These are phyloP conservation scores for Atta colombica DNA, from an alignment of 1,140 invertebrate genomes.

Conservation along the genomic window DNA sequence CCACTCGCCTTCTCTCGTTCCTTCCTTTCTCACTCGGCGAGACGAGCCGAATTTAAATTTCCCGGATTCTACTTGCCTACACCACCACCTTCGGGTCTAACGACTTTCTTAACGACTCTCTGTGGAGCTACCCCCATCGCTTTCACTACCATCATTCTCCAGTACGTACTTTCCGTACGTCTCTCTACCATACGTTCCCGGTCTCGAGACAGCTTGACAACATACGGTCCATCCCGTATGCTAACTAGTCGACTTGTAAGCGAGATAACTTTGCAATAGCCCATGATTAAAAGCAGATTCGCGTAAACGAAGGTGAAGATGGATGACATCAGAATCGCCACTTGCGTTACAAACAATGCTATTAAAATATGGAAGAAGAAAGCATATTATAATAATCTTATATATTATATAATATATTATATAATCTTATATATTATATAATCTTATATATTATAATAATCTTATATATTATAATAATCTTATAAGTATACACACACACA, in stretches of 20 bases:
- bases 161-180: neutral
- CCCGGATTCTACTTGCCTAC: slow-evolving; percentile 65
- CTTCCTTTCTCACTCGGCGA: neutral
- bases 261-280: slow-evolving; percentile 69
- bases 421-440: too few species aligned
- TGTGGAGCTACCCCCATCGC: slow-evolving; percentile 54
- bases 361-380: neutral
- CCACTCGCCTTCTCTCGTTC: slow-evolving; percentile 13
- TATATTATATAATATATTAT: too few species aligned
- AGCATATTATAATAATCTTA: neutral
- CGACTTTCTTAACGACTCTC: slow-evolving; percentile 81
- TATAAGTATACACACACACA: too few species aligned
- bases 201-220: slow-evolving; percentile 66
- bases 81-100: slow-evolving; percentile 67
- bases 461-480: neutral
- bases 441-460: too few species aligned
- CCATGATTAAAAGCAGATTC: slow-evolving; percentile 58
- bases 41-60: slow-evolving; percentile 81
- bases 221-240: slow-evolving; percentile 48
- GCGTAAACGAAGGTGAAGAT: neutral
- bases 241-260: slow-evolving; percentile 61
- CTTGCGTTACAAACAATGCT: neutral
- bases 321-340: neutral
- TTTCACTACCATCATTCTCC: slow-evolving; percentile 2
- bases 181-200: slow-evolving; percentile 10